phyloP scores from a whole-genome alignment of 2,888 invertebrate species.

The Tineola bisselliella region DNA sequence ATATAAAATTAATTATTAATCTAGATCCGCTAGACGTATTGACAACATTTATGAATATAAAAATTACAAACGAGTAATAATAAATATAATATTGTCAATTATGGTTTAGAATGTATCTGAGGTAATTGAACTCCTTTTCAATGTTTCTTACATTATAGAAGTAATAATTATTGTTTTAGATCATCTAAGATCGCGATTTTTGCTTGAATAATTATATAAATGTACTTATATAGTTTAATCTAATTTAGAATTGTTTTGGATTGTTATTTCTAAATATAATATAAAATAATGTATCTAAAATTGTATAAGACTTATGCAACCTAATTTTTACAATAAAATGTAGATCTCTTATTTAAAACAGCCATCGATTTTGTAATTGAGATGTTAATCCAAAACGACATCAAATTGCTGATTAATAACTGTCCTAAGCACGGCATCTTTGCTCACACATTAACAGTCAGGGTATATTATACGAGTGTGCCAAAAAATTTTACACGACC shows the following conservation, averaged over 20 bases:
- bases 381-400: background rate
- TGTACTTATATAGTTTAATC: background rate
- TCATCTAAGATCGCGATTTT: background rate
- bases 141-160: background rate
- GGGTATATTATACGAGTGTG: no score
- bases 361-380: background rate
- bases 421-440: no score
- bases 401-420: background rate
- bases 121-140: background rate
- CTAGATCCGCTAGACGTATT: background rate
- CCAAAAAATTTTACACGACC: no score
- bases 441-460: no score
- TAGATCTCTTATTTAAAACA: background rate
- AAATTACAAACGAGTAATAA: background rate
- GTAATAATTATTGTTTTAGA: background rate
- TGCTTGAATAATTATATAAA: background rate
- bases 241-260: background rate
- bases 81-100: background rate
- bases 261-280: background rate
- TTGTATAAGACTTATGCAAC: conserved; percentile 1
- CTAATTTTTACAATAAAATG: background rate
- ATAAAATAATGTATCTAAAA: background rate
- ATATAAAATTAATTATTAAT: background rate
- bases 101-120: background rate
- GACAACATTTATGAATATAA: background rate